Conservation (phyloP, 2,888 invertebrate species). For the Scaptomyza flava region DNA sequence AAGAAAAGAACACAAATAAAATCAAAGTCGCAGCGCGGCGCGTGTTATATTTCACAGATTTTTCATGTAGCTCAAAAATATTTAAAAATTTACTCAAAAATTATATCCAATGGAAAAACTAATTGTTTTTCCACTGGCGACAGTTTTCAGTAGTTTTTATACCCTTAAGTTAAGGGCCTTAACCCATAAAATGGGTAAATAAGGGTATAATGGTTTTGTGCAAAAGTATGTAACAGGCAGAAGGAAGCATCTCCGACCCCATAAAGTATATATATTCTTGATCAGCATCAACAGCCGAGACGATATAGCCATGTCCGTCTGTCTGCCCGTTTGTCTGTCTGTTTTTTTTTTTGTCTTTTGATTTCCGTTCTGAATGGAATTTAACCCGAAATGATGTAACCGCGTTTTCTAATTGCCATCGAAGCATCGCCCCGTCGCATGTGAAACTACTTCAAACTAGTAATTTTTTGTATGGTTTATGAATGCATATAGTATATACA, state of each 20-base stretch:
- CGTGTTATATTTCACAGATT: constrained; percentile 52
- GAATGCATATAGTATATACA: constrained; percentile 54
- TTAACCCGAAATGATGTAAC: constrained; percentile 74
- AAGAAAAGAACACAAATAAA: constrained; percentile 27
- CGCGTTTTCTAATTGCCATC: constrained; percentile 65
- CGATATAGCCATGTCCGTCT: no score
- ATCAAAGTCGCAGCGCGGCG: constrained; percentile 35
- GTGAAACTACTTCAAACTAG: constrained; percentile 69
- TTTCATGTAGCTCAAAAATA: constrained; percentile 21
- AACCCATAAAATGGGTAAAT: no score
- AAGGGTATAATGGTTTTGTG: no score
- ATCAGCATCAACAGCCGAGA: no score
- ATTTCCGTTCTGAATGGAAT: constrained; percentile 66
- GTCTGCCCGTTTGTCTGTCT: no score
- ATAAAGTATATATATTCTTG: no score
- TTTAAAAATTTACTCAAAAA: constrained; percentile 31
- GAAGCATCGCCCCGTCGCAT: constrained; percentile 50
- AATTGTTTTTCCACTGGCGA: neutral
- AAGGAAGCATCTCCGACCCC: no score
- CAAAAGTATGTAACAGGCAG: no score
- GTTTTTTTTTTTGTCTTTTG: constrained; percentile 4
- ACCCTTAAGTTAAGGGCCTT: no score
- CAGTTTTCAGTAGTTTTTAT: neutral
- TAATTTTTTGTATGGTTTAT: constrained; percentile 58
- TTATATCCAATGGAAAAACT: constrained; percentile 8